Evolutionary conservation across 2,797 vertebrate genomes (phyloP).

Genomic region (Sylvilagus floridanus): DNA sequence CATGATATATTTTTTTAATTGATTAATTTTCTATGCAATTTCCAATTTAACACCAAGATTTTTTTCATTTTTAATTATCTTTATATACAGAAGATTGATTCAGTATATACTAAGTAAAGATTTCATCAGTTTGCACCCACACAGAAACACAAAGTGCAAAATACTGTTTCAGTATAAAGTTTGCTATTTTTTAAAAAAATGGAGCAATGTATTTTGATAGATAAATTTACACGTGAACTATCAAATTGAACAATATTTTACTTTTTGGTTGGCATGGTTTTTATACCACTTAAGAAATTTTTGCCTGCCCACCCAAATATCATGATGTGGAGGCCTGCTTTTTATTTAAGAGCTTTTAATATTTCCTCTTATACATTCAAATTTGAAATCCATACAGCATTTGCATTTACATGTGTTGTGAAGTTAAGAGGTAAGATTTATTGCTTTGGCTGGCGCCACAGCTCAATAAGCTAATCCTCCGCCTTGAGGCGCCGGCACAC

Average conservation of each 20-base stretch:
- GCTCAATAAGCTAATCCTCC: no score
- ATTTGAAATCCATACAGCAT: background rate
- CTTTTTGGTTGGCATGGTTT: background rate
- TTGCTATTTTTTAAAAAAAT: background rate
- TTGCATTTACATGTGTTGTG: slow-evolving; percentile 7
- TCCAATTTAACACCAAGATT: no score
- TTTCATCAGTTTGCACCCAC: no score
- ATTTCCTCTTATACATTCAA: slow-evolving; percentile 14
- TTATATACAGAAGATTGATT: no score
- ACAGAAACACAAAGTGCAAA: no score
- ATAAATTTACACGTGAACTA: background rate
- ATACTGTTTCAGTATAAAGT: no score
- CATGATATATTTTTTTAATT: no score
- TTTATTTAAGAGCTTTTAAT: background rate
- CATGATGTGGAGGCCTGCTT: background rate
- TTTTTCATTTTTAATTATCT: no score
- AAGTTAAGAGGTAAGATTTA: background rate
- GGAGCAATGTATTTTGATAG: background rate
- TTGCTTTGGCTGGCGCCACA: background rate
- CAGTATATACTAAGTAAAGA: no score
- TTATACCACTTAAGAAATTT: background rate
- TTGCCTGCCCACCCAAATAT: background rate
- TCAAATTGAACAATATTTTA: slow-evolving; percentile 20
- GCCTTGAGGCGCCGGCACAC: no score
- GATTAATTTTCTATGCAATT: no score